Evolutionary conservation across 2,797 vertebrate genomes (phyloP).

Genomic region (Pseudomugil gertrudae): DNA sequence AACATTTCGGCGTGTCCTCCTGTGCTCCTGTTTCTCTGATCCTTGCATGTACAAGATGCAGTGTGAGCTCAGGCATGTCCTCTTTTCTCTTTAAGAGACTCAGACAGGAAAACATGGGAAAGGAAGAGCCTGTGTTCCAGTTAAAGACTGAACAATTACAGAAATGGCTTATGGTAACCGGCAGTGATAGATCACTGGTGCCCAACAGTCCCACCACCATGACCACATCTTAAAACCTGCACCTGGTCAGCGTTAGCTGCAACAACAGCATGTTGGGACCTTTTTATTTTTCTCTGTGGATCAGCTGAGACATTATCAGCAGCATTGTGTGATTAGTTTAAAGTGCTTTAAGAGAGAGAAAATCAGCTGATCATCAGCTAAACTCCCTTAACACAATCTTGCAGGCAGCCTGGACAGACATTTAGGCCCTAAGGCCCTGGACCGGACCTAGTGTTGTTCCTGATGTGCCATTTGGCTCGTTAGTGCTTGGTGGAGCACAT

Average conservation of each 20-base stretch:
- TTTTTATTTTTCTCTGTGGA: slow-evolving; percentile 2
- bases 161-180: slow-evolving; percentile 54
- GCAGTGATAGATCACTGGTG: slow-evolving; percentile 68
- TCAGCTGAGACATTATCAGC: slow-evolving; percentile 11
- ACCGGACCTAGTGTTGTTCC: background rate
- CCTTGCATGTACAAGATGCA: background rate
- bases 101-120: background rate
- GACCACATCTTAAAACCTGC: slow-evolving; percentile 73
- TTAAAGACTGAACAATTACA: slow-evolving; percentile 35
- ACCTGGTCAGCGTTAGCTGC: slow-evolving; percentile 70
- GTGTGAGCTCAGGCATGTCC: background rate
- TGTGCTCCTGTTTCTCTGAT: slow-evolving; percentile 8
- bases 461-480: slow-evolving; percentile 36
- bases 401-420: background rate
- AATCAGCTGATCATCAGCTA: background rate
- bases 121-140: slow-evolving; percentile 49
- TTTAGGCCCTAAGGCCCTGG: slow-evolving; percentile 8
- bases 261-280: slow-evolving; percentile 37
- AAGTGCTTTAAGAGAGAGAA: background rate
- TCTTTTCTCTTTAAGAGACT: slow-evolving; percentile 31
- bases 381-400: too few species aligned
- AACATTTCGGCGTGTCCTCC: background rate
- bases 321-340: background rate
- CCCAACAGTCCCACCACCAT: slow-evolving; percentile 75
- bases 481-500: slow-evolving; percentile 16